Evolutionary conservation across 2,888 invertebrate genomes (phyloP).

Genomic region (Dryocosmus kuriphilus): DNA sequence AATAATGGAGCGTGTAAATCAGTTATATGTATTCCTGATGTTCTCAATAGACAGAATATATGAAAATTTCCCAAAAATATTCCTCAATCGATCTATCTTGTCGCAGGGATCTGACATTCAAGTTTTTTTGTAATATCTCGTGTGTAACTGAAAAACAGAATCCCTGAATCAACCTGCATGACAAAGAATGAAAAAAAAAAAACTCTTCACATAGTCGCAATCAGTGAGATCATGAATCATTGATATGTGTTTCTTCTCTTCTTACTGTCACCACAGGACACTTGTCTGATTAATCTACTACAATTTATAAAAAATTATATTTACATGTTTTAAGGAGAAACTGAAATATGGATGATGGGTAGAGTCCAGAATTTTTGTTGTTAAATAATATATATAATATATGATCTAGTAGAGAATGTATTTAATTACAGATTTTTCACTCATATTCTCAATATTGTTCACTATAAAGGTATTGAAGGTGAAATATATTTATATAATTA

Average conservation of each 20-base stretch:
- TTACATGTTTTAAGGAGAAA: no score
- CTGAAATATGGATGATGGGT: no score
- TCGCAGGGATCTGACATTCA: conserved; percentile 37
- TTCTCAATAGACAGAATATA: background rate
- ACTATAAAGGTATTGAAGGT: background rate
- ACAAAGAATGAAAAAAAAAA: background rate
- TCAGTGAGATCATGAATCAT: background rate
- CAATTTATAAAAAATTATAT: no score
- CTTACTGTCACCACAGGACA: no score
- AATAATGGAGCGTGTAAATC: conserved; percentile 28
- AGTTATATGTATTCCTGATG: conserved; percentile 20
- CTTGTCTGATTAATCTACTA: no score
- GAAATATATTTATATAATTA: conserved; percentile 41
- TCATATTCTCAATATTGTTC: background rate
- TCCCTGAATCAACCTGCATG: background rate
- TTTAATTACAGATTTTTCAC: background rate
- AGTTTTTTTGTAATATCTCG: background rate
- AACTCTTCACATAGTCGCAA: background rate
- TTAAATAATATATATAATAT: no score
- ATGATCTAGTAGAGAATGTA: background rate
- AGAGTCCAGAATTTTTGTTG: no score
- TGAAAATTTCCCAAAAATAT: background rate
- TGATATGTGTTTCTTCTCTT: background rate
- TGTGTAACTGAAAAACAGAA: background rate
- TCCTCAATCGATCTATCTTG: conserved; percentile 55